These are phyloP conservation scores for Chlorops oryzae DNA, from an alignment of 1,140 invertebrate species.

Conservation along the genomic window DNA sequence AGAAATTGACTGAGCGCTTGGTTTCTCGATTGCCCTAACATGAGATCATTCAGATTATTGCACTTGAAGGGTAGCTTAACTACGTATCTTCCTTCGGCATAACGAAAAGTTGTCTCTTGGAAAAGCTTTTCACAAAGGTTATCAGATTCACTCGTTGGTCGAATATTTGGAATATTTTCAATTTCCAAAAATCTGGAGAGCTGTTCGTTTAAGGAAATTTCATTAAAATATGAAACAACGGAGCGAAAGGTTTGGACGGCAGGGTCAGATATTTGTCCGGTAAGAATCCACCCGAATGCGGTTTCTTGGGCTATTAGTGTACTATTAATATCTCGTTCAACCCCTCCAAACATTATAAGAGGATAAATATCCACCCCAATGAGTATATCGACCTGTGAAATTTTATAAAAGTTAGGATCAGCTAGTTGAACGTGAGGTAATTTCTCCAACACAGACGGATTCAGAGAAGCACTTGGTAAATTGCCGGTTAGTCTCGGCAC, in stretches of 20 bases:
- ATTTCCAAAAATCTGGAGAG: background rate
- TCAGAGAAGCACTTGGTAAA: too few species aligned
- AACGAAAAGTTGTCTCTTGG: background rate
- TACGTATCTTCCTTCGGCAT: background rate
- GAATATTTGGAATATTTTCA: background rate
- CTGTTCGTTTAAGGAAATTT: background rate
- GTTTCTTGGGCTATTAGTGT: too few species aligned
- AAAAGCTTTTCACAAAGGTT: background rate
- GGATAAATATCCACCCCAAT: too few species aligned
- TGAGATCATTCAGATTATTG: background rate
- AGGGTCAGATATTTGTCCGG: background rate
- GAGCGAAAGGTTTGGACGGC: too few species aligned
- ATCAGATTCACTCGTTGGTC: background rate
- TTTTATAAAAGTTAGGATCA: too few species aligned
- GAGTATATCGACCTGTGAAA: too few species aligned
- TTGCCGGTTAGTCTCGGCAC: too few species aligned
- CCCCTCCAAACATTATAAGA: too few species aligned
- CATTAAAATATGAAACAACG: background rate
- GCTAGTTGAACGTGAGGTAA: too few species aligned
- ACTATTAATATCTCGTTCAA: too few species aligned
- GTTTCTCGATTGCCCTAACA: background rate
- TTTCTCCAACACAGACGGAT: too few species aligned
- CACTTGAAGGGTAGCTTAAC: background rate
- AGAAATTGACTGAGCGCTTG: background rate
- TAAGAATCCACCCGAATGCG: background rate